Evolutionary conservation across 2,888 invertebrate species (phyloP), one percentile per base, ranked within the genome.

Genomic region (Rapana venosa): DNA sequence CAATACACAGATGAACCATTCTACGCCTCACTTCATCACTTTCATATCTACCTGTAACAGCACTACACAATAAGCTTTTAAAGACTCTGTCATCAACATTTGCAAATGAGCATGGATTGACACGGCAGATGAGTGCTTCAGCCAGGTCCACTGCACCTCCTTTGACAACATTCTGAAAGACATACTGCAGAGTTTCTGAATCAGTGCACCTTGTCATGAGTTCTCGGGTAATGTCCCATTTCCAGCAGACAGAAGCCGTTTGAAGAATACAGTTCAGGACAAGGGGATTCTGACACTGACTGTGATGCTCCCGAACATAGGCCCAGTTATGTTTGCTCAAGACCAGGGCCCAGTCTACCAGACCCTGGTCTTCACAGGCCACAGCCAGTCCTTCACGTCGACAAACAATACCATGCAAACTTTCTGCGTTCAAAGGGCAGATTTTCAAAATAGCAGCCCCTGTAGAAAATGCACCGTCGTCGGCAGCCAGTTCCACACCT

Each of bases 1-100:
- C 56, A 84, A 84, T 84, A 4, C 56, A 84, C 84, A 84, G 30
- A 30, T 15, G 84, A 58, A 84, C 26, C 84, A 84, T n/a, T 1
- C 58, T 20, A 11, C n/a, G 13, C 22, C 20, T 47, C 0, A 0
- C 84, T n/a, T 30, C 17, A 56, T 26, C 30, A 58, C 15, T 15
- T 47, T 47, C 8, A 58, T n/a, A n/a, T n/a, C 0, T 13, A 56
- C 58, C 13, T 30, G 22, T 15, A 20, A 58, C 84, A 20, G 30
- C 84, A 30, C n/a, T 13, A 30, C 6, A 84, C 30, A 84, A 30
- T 30, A 84, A 58, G 2, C 58, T 84, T 58, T 30, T 22, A 15
- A 36, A 11, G 8, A 47, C 8, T 36, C 11, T 0, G 17, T 15
- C 30, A 17, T 17, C 8, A 35, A 11, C 0, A 11, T 35, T 0